phyloP scores from a whole-genome alignment of 2,888 invertebrate species.

The Buathra laborator region DNA sequence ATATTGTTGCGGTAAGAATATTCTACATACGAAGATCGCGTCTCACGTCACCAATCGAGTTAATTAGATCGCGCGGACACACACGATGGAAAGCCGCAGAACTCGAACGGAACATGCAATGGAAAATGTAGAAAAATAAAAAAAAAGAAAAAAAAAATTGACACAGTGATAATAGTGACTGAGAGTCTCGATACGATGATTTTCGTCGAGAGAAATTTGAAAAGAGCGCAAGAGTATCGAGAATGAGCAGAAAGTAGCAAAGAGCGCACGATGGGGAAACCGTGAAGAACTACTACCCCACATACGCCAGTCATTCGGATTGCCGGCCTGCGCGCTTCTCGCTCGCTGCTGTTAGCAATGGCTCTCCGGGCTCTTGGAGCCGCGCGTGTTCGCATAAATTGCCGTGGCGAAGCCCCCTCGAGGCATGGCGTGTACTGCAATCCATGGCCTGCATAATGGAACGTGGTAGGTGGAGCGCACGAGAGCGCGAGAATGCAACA shows the following conservation, averaged over 20 bases:
- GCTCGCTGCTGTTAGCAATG: conserved; percentile 37
- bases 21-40: not conserved
- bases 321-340: conserved; percentile 37
- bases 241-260: conserved; percentile 47
- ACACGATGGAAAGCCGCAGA: not conserved
- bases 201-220: conserved; percentile 40
- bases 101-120: conserved; percentile 23
- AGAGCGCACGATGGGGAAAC: conserved; percentile 52
- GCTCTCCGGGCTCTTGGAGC: conserved; percentile 30
- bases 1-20: not conserved
- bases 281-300: conserved; percentile 63
- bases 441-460: conserved; percentile 47
- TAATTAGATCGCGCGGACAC: conserved; percentile 8
- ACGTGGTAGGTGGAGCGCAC: conserved; percentile 30
- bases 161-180: conserved; percentile 3
- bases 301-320: conserved; percentile 65
- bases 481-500: conserved; percentile 23
- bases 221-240: conserved; percentile 37
- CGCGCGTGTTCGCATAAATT: conserved; percentile 54
- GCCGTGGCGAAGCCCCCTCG: conserved; percentile 12
- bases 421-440: conserved; percentile 45
- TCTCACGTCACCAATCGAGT: not conserved
- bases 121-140: not conserved
- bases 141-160: not conserved
- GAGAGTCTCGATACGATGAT: conserved; percentile 33